These are phyloP conservation scores for Macropis europaea DNA, from an alignment of 2,888 invertebrate species.

Conservation along the genomic window DNA sequence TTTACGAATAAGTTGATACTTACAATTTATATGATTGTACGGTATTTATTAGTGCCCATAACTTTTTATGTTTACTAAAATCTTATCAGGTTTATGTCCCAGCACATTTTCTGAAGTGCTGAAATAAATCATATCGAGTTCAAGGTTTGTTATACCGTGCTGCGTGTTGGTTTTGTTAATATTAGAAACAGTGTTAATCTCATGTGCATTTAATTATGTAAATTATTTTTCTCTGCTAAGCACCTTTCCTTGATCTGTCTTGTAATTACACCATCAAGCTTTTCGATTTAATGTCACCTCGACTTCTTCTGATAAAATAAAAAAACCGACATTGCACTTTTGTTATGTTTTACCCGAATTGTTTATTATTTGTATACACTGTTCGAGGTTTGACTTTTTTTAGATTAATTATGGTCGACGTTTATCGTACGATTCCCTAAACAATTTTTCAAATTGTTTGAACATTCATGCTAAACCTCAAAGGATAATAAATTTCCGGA, in stretches of 20 bases:
- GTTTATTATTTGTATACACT: too few relatives aligned
- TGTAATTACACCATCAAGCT: too few relatives aligned
- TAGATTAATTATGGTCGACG: too few relatives aligned
- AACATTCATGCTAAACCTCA: background rate
- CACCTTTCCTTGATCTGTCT: background rate
- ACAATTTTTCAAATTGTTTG: background rate
- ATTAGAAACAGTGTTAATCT: background rate
- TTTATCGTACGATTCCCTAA: background rate
- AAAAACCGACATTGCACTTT: too few relatives aligned
- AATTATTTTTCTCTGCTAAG: background rate
- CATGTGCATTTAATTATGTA: constrained; percentile 23
- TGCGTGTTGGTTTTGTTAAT: background rate
- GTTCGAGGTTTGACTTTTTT: too few relatives aligned
- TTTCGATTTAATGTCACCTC: too few relatives aligned
- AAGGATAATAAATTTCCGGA: background rate
- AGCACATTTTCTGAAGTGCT: background rate
- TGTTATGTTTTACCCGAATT: too few relatives aligned
- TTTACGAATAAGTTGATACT: too few relatives aligned
- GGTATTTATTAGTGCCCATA: too few relatives aligned
- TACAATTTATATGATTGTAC: too few relatives aligned
- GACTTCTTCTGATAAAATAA: too few relatives aligned
- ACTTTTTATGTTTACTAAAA: too few relatives aligned
- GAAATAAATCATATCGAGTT: background rate
- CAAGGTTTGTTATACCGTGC: background rate
- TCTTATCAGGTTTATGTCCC: background rate